Conservation (phyloP, 1,140 invertebrate genomes). For the Zaprionus nigranus region DNA sequence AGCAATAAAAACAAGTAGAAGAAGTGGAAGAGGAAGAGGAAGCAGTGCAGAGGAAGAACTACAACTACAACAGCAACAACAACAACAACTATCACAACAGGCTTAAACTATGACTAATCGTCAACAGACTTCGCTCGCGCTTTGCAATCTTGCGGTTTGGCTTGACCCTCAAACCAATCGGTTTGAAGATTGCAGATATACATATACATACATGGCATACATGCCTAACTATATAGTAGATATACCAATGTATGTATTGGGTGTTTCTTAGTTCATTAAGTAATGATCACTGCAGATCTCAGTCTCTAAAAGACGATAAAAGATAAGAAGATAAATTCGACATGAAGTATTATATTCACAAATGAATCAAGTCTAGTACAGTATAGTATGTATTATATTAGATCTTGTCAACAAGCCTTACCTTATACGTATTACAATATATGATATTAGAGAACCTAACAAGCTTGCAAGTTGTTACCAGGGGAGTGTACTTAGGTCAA, state of each 20-base stretch:
- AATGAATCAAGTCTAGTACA: too few species aligned
- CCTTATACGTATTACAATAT: rapidly evolving
- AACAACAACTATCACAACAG: not conserved
- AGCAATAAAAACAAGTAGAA: not conserved
- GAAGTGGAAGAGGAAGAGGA: not conserved
- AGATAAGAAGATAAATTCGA: too few species aligned
- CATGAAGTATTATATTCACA: too few species aligned
- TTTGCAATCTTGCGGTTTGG: not conserved
- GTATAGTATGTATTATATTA: not conserved
- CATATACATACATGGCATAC: too few species aligned
- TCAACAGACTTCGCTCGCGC: not conserved
- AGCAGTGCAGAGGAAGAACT: not conserved
- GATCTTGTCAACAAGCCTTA: too few species aligned
- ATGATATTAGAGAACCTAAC: not conserved
- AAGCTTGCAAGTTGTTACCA: not conserved
- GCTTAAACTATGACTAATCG: not conserved
- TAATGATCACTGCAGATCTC: too few species aligned
- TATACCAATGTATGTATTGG: too few species aligned
- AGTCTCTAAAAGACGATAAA: too few species aligned
- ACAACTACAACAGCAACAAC: not conserved
- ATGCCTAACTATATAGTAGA: too few species aligned
- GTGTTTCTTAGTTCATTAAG: too few species aligned
- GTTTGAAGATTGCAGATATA: not conserved
- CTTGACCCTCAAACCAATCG: not conserved
- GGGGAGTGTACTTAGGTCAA: not conserved